Evolutionary conservation across 2,113 vertebrate species (phyloP), one percentile per base, ranked within the genome.

Genomic region (Paradoxurus hermaphroditus): DNA sequence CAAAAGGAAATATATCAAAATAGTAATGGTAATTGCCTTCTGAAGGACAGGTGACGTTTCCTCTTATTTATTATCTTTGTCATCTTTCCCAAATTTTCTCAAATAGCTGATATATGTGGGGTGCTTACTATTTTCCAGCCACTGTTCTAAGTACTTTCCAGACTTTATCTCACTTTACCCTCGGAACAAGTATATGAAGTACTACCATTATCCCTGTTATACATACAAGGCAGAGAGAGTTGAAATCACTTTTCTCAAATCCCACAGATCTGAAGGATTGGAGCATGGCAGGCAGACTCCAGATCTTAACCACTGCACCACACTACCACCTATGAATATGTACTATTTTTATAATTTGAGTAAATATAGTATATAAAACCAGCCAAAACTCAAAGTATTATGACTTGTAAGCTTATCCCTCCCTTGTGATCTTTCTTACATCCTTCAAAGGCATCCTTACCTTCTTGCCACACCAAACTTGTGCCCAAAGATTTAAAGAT

Each of bases 401-500:
- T 11, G n/a, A 53, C 16, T 39, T 63, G 5, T 59, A 56, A 83
- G 59, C 2, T 91, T 19, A 86, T n/a, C 89, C 77, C 21, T 86
- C 36, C 70, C 7, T 41, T 63, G 5, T 84, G 34, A 29, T 39
- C 49, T 67, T 83, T 84, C 29, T 77, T 59, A 62, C 7, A 25
- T 23, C 29, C 84, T 85, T 92, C 85, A 86, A 49, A 53, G 44
- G 34, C 25, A 51, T 78, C 44, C 16, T 92, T 53, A 95, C 46
- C 34, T 81, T 88, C 63, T 90, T n/a, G n/a, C 19, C 70, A 86
- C 34, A 23, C 6, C 27, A 27, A 81, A 41, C 7, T 25, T 59
- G 34, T 92, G 23, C 34, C 29, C 21, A 86, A 88, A 95, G n/a
- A 91, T 83, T 79, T 86, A 82, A 94, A 94, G 72, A 94, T 3